Conservation (phyloP, 2,888 invertebrate species). For the Crematogaster levior region DNA sequence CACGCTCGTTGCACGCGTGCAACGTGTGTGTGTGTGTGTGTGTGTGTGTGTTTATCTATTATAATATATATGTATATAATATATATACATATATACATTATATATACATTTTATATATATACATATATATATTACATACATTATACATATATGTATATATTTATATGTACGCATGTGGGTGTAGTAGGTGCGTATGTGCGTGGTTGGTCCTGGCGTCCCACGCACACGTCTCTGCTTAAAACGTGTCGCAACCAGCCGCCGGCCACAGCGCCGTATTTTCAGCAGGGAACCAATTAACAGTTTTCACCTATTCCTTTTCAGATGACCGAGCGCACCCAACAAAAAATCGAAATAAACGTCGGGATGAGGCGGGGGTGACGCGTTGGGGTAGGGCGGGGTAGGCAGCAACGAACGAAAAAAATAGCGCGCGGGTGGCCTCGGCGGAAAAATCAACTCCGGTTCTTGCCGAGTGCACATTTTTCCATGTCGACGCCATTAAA, state of each 20-base stretch:
- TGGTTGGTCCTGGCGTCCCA: constrained; percentile 16
- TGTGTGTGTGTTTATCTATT: too few relatives aligned
- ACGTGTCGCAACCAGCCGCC: constrained; percentile 66
- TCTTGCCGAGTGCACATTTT: constrained; percentile 55
- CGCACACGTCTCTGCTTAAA: constrained; percentile 64
- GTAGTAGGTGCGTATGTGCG: neutral
- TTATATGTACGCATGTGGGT: neutral
- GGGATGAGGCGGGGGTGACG: neutral
- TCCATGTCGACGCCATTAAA: constrained; percentile 44
- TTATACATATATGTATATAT: neutral
- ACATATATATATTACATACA: neutral
- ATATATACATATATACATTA: too few relatives aligned
- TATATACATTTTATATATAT: neutral
- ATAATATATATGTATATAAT: too few relatives aligned
- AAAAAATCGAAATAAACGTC: constrained; percentile 43
- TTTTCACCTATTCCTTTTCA: constrained; percentile 80
- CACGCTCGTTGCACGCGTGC: constrained; percentile 57
- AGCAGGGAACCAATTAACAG: constrained; percentile 81
- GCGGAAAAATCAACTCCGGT: constrained; percentile 69
- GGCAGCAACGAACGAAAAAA: constrained; percentile 61
- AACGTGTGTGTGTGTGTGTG: neutral
- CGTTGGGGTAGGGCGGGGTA: constrained; percentile 12
- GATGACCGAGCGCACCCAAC: constrained; percentile 57
- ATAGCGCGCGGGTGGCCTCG: constrained; percentile 51
- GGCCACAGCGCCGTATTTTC: constrained; percentile 75